A percentile compares a stretch with the other conserved stretches of the same genome.
phyloP scores from a whole-genome alignment of 2,797 vertebrate species.

The Hybognathus amarus region DNA sequence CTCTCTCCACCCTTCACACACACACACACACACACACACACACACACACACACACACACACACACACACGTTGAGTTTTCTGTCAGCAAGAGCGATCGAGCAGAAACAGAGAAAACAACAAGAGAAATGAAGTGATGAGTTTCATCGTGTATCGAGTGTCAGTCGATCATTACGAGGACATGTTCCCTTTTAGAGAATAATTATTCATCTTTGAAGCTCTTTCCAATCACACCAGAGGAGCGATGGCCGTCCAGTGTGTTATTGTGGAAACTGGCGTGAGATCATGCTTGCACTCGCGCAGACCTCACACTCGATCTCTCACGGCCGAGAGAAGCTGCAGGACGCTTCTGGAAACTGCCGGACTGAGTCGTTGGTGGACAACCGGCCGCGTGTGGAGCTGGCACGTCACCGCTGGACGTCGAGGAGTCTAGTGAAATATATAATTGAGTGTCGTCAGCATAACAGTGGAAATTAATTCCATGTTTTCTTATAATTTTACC shows the following conservation, averaged over 20 bases:
- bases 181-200: constrained; percentile 6
- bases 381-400: no score
- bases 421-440: no score
- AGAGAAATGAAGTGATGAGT: constrained; percentile 14
- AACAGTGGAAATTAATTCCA: no score
- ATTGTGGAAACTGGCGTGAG: constrained; percentile 9
- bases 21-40: constrained; percentile 22
- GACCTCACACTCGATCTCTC: neutral
- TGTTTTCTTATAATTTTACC: no score
- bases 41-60: no score
- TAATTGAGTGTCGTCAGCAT: no score
- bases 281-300: neutral
- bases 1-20: neutral
- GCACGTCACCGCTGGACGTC: no score
- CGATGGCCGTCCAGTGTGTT: neutral
- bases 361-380: no score
- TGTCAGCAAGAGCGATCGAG: neutral
- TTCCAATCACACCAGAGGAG: constrained; percentile 8
- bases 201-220: constrained; percentile 34
- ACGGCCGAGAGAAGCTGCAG: neutral
- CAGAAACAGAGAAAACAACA: constrained; percentile 31
- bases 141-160: neutral
- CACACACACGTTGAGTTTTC: neutral
- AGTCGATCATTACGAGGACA: neutral
- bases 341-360: no score